Conservation (phyloP, 2,113 vertebrate species). For the Heterotis niloticus region DNA sequence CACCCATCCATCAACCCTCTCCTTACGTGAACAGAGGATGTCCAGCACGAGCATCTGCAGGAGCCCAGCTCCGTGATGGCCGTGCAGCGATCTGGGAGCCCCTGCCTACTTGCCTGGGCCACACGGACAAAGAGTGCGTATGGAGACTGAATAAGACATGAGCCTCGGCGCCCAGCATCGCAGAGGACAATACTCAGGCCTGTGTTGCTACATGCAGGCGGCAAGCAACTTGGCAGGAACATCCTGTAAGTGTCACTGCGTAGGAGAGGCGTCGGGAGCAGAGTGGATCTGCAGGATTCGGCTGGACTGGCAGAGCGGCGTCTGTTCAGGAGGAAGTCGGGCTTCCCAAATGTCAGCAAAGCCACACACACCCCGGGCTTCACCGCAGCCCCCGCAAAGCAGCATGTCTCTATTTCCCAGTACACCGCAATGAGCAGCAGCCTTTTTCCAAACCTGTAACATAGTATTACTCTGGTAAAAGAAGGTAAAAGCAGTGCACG, state of each 20-base stretch:
- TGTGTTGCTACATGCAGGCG: conserved; percentile 10
- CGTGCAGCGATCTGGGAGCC: background rate
- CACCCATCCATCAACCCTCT: background rate
- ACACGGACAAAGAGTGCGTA: background rate
- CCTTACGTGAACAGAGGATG: background rate
- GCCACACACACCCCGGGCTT: too few species aligned
- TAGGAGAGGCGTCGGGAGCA: conserved; percentile 9
- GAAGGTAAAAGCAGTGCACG: background rate
- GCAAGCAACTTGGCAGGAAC: conserved; percentile 6
- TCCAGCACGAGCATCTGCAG: background rate
- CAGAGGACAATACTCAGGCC: background rate
- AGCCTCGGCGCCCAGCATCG: background rate
- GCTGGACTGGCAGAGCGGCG: background rate
- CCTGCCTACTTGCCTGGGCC: background rate
- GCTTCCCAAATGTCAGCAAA: background rate
- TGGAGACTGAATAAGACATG: conserved; percentile 16
- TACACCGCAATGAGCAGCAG: too few species aligned
- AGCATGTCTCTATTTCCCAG: too few species aligned
- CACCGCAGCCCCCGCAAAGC: too few species aligned
- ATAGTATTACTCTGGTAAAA: too few species aligned
- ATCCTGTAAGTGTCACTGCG: conserved; percentile 20
- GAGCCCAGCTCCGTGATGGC: background rate
- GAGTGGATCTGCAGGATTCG: background rate
- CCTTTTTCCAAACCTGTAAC: too few species aligned
- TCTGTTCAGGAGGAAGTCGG: background rate